A percentile compares a stretch with the other conserved stretches of the same genome.
Evolutionary conservation across 2,797 vertebrate species (phyloP).

Genomic region (Limnodromus scolopaceus): DNA sequence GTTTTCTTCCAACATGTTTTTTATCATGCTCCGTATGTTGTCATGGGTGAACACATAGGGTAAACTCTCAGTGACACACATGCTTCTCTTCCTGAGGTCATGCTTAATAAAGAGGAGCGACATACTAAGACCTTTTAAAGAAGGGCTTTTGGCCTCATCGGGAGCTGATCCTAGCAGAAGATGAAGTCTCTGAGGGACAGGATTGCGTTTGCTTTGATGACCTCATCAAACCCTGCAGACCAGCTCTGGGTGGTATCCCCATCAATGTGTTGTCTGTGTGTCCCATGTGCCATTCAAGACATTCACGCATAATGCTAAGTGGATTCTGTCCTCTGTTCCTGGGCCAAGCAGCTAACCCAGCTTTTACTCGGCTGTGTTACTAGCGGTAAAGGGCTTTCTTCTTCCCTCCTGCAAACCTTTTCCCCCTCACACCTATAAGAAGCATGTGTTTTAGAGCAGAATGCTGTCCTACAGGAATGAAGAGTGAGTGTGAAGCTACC

Average conservation of each 20-base stretch:
- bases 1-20: neutral
- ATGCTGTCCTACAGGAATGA: neutral
- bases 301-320: neutral
- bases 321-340: neutral
- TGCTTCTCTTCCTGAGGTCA: neutral
- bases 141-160: neutral
- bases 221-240: neutral
- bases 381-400: neutral
- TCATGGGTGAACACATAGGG: neutral
- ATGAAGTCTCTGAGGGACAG: neutral
- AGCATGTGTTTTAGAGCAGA: neutral
- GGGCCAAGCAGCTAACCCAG: neutral
- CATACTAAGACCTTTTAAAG: neutral
- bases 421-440: neutral
- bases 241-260: fast-evolving
- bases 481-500: neutral
- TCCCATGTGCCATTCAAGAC: neutral
- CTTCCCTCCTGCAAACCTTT: neutral
- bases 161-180: neutral
- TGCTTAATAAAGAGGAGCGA: neutral
- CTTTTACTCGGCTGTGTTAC: neutral
- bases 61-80: neutral
- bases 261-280: neutral
- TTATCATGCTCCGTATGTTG: neutral
- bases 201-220: neutral